Base-by-base conservation (phyloP, 2,797 vertebrate species). In the Rhinogobio ventralis region DNA sequence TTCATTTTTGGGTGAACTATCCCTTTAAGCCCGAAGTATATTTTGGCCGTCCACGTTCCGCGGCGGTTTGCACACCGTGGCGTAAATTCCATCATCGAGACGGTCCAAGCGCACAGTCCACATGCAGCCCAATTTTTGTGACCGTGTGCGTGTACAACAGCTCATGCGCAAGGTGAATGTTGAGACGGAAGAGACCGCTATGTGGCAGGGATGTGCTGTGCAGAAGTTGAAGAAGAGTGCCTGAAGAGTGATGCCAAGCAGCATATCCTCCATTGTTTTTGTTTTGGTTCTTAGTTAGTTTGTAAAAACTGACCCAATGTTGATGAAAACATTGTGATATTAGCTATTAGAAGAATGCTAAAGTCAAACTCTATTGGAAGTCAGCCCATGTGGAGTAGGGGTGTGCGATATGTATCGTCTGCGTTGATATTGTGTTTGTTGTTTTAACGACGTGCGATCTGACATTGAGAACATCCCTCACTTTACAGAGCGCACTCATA, bases 21-120 rank as follows among this genome's bases (percentile, higher is more conserved):
- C 39, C 15, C 62, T 30, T 30, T 17, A 64, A 64, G 3, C 28
- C 28, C 7, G 7, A 17, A 30, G 14, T 17, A 17, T 17, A 17
- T 2, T 0, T 8, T 6, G 25, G 4, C 57, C n/a, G 11, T 2
- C n/a, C 0, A 0, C 3, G 55, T 10, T 13, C 2, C n/a, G 55
- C 4, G 4, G 2, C 5, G 25, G 60, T 15, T 30, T 15, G 25
- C 60, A 2, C 57, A 20, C 51, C 57, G 13, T 28, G 60, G 7
- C 60, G 10, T 64, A 30, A 64, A 7, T 3, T 17, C 0, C 60
- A 1, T 64, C 25, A 15, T 30, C 60, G 25, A 25, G 60, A 17
- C 25, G 60, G 60, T 64, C 15, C 60, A 15, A 55, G 25, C 62
- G 2, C 51, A 53, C 19, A 3, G 7, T 20, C 60, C 60, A 14